These are phyloP conservation scores for Sicus ferrugineus DNA, from an alignment of 2,888 invertebrate species.

Conservation along the genomic window DNA sequence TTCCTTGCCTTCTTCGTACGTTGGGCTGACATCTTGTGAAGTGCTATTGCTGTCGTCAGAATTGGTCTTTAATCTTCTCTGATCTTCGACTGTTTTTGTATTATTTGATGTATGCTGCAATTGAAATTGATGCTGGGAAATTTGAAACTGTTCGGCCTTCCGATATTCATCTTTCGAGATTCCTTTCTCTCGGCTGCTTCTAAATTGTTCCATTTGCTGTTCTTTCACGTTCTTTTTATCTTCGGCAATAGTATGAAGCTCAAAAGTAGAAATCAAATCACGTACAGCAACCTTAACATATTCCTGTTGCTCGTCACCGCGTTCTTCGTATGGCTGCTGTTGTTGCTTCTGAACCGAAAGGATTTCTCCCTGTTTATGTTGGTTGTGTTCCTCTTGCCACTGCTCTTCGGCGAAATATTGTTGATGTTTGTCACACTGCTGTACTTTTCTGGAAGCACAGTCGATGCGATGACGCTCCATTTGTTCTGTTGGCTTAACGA, in stretches of 20 bases:
- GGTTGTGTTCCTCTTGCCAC: conserved; percentile 27
- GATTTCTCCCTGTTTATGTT: not conserved
- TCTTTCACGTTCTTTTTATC: conserved; percentile 39
- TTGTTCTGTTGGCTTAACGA: conserved; percentile 10
- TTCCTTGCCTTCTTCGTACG: too few species aligned
- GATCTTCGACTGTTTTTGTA: too few species aligned
- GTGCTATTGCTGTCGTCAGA: too few species aligned
- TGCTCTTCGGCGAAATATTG: conserved; percentile 45
- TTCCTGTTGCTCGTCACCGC: conserved; percentile 29
- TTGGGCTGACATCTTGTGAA: too few species aligned
- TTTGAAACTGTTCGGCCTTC: too few species aligned
- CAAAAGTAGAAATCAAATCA: conserved; percentile 70
- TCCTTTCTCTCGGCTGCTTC: not conserved
- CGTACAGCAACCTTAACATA: conserved; percentile 65
- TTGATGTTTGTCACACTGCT: conserved; percentile 49
- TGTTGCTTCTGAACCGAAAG: not conserved
- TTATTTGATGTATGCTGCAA: too few species aligned
- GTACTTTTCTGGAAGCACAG: conserved; percentile 46
- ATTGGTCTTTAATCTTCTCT: too few species aligned
- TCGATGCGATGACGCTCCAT: conserved; percentile 12
- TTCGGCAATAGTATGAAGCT: conserved; percentile 69
- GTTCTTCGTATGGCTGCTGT: not conserved
- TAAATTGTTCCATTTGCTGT: not conserved
- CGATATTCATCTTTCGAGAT: too few species aligned
- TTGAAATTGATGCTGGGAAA: too few species aligned